These are phyloP conservation scores for Phrixothrix hirtus DNA, from an alignment of 2,888 invertebrate species.

Conservation along the genomic window DNA sequence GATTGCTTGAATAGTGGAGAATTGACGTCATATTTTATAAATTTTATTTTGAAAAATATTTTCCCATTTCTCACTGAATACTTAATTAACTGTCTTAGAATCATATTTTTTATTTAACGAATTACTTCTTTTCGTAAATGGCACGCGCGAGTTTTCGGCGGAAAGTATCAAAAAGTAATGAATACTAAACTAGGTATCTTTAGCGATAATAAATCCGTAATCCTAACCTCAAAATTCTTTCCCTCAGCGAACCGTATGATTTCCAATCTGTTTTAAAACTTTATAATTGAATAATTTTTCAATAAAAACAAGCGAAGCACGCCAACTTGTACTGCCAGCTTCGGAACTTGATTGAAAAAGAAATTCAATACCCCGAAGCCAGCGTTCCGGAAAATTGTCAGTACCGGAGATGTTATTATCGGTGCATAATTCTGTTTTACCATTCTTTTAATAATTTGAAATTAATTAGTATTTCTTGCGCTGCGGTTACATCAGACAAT, in stretches of 20 bases:
- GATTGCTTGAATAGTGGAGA: conserved; percentile 23
- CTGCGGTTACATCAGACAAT: too few species aligned
- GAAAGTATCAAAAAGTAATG: conserved; percentile 28
- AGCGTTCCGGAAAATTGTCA: conserved; percentile 48
- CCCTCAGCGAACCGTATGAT: conserved; percentile 51
- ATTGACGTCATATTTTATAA: conserved; percentile 20
- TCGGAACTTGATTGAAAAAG: conserved; percentile 49
- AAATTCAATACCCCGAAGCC: conserved; percentile 45
- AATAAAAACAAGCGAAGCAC: conserved; percentile 55
- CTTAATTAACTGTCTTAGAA: not conserved
- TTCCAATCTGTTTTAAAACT: conserved; percentile 57
- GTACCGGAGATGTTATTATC: conserved; percentile 47
- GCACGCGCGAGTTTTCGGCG: not conserved
- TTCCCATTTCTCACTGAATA: not conserved
- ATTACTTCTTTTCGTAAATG: too few species aligned
- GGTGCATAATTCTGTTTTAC: conserved; percentile 45
- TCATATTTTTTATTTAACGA: not conserved
- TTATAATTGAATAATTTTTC: conserved; percentile 57
- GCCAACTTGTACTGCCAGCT: conserved; percentile 35
- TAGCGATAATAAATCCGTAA: conserved; percentile 34
- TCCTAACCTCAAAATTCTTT: conserved; percentile 44
- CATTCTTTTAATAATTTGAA: conserved; percentile 38
- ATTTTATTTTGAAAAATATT: not conserved
- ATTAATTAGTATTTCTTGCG: conserved; percentile 27
- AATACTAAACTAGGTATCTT: conserved; percentile 26